These are phyloP conservation scores for Chionodraco myersi DNA, from an alignment of 2,113 vertebrate species.

Conservation along the genomic window DNA sequence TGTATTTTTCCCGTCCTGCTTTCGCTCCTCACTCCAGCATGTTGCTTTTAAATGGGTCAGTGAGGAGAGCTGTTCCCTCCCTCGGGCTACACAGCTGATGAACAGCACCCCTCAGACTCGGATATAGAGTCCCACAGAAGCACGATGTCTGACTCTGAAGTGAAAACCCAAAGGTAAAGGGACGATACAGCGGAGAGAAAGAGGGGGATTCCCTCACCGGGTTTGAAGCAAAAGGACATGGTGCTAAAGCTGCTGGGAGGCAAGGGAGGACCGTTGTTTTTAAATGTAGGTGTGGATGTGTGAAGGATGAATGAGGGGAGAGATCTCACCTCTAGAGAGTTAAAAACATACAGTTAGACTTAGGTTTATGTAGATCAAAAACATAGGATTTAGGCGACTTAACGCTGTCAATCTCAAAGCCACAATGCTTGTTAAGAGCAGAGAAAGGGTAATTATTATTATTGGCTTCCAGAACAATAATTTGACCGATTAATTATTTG, in stretches of 20 bases:
- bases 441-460: not conserved
- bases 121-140: constrained; percentile 36
- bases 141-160: constrained; percentile 33
- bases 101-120: constrained; percentile 38
- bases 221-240: not conserved
- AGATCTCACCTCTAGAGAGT: not conserved
- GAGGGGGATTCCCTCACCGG: constrained; percentile 38
- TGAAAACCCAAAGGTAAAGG: constrained; percentile 36
- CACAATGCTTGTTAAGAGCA: no score
- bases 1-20: constrained; percentile 60
- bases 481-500: no score
- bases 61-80: constrained; percentile 58
- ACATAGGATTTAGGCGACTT: no score
- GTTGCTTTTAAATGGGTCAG: constrained; percentile 77
- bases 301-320: not conserved
- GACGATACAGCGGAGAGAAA: not conserved
- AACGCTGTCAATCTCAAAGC: no score
- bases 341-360: no score
- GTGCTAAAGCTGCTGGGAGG: not conserved
- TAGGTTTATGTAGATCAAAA: no score
- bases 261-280: not conserved
- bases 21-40: constrained; percentile 48
- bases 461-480: not conserved
- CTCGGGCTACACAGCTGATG: constrained; percentile 65
- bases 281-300: not conserved